These are phyloP conservation scores for Argynnis bischoffii DNA, from an alignment of 2,888 invertebrate species.

Conservation along the genomic window DNA sequence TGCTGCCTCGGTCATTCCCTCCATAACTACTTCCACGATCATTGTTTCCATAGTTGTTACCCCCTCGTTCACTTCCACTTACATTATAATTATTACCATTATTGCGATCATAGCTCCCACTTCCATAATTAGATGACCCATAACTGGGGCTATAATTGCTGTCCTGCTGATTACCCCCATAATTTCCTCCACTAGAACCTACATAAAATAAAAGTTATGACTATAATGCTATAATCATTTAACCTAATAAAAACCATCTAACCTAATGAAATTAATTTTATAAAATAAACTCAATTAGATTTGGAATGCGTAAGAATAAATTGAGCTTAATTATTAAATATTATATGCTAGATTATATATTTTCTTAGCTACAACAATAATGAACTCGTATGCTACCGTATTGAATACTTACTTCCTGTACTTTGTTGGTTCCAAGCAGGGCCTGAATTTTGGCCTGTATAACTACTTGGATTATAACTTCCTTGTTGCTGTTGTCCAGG, in stretches of 20 bases:
- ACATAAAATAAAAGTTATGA: not conserved
- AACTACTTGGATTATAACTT: conserved; percentile 62
- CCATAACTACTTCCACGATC: conserved; percentile 67
- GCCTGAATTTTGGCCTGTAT: conserved; percentile 56
- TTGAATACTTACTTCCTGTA: conserved; percentile 53
- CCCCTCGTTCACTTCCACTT: conserved; percentile 65
- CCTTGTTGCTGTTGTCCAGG: conserved; percentile 58
- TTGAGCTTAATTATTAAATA: not conserved
- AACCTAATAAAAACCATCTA: no score
- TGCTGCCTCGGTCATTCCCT: conserved; percentile 59
- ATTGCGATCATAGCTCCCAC: conserved; percentile 58
- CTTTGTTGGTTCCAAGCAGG: conserved; percentile 68
- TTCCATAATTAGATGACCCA: conserved; percentile 56
- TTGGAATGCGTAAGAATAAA: not conserved
- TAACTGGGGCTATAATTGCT: conserved; percentile 64
- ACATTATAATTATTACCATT: conserved; percentile 60
- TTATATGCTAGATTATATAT: not conserved
- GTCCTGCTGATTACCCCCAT: conserved; percentile 56
- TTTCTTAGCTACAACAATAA: not conserved
- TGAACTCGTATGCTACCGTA: not conserved
- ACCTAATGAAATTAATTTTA: no score
- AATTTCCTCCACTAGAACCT: conserved; percentile 56
- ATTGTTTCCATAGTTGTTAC: conserved; percentile 65
- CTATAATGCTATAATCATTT: not conserved
- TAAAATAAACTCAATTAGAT: not conserved